phyloP scores from a whole-genome alignment of 2,113 vertebrate genomes.

The Burhinus oedicnemus region DNA sequence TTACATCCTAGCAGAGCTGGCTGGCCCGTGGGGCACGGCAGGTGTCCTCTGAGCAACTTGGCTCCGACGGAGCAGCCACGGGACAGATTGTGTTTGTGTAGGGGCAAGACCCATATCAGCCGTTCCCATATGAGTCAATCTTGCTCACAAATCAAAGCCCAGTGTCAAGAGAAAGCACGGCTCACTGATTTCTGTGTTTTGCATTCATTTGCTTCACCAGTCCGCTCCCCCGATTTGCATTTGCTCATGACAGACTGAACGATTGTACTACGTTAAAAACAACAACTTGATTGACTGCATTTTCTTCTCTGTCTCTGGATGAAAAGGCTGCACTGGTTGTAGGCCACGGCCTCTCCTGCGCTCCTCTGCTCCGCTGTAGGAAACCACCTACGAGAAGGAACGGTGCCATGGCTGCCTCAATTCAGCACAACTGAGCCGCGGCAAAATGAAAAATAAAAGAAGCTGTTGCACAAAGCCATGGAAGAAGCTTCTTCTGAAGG shows the following conservation, averaged over 20 bases:
- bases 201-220: neutral
- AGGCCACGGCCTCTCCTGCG: neutral
- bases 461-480: neutral
- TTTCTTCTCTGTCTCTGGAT: neutral
- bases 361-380: neutral
- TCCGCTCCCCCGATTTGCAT: neutral
- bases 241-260: neutral
- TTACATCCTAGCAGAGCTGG: neutral
- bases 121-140: neutral
- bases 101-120: neutral
- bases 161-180: neutral
- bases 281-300: neutral
- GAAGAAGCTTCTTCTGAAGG: neutral
- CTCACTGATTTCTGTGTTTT: neutral
- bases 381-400: neutral
- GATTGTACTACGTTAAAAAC: neutral
- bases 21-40: neutral
- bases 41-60: neutral
- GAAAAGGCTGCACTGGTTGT: neutral
- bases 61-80: fast-evolving
- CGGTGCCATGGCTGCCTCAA: neutral
- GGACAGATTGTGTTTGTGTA: neutral
- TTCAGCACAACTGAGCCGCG: neutral
- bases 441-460: neutral
- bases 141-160: neutral